Evolutionary conservation across 92 coral and sea anemone genomes (phyloP).

Genomic region (Palythoa caribaeorum): DNA sequence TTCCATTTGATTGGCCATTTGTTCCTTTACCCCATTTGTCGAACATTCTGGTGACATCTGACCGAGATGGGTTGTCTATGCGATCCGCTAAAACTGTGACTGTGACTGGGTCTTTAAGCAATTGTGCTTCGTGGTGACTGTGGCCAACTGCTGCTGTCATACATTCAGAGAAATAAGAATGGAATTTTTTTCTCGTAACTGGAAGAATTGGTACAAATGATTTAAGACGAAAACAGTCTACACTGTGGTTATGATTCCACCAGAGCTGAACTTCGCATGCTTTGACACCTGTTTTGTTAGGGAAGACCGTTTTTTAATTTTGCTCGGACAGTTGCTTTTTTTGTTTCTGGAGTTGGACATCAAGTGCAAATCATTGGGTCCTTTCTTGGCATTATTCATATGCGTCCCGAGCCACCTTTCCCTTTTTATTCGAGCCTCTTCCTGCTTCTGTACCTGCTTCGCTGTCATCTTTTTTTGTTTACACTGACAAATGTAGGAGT

Average conservation of each 20-base stretch:
- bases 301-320: slow-evolving; percentile 35
- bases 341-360: slow-evolving; percentile 58
- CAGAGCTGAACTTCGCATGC: background rate
- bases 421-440: too few species aligned
- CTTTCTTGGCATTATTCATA: too few species aligned
- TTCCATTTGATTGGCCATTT: slow-evolving; percentile 66
- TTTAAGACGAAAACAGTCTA: too few species aligned
- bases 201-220: too few species aligned
- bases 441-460: too few species aligned
- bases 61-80: slow-evolving; percentile 54
- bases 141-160: slow-evolving; percentile 68
- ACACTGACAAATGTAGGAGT: too few species aligned
- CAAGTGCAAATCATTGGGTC: slow-evolving; percentile 37
- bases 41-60: slow-evolving; percentile 56
- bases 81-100: slow-evolving; percentile 54
- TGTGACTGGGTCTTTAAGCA: slow-evolving; percentile 60
- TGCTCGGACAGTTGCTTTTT: slow-evolving; percentile 64
- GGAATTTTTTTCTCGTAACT: slow-evolving; percentile 24
- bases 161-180: slow-evolving; percentile 45
- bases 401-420: too few species aligned
- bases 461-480: too few species aligned
- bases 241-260: too few species aligned
- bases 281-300: background rate
- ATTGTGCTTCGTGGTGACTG: slow-evolving; percentile 56
- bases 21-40: slow-evolving; percentile 58